Evolutionary conservation across 1,140 invertebrate species (phyloP).

Genomic region (Oryzaephilus surinamensis): DNA sequence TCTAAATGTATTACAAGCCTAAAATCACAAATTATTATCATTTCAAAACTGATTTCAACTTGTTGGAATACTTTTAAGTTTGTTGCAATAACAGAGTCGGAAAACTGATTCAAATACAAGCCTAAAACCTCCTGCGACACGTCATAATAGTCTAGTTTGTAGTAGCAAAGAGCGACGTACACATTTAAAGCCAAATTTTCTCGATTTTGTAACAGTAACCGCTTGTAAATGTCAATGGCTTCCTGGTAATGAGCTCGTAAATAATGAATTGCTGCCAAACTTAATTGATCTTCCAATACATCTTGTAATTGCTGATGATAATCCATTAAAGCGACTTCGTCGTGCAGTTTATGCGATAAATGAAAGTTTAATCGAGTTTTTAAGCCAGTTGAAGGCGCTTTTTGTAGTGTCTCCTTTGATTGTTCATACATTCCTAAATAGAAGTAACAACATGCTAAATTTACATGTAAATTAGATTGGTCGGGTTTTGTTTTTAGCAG

Average conservation of each 20-base stretch:
- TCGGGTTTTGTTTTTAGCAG: conserved; percentile 34
- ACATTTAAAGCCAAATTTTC: conserved; percentile 91
- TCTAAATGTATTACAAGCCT: conserved; percentile 42
- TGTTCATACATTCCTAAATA: conserved; percentile 68
- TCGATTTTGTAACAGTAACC: conserved; percentile 83
- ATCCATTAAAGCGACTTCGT: conserved; percentile 73
- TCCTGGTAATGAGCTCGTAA: conserved; percentile 93
- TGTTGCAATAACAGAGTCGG: conserved; percentile 88
- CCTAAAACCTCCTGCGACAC: conserved; percentile 90
- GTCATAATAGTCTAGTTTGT: conserved; percentile 90
- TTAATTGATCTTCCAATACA: conserved; percentile 88
- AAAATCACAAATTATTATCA: conserved; percentile 7
- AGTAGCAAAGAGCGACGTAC: conserved; percentile 95
- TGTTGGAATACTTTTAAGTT: conserved; percentile 86
- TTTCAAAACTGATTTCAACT: conserved; percentile 1
- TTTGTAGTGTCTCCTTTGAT: conserved; percentile 49
- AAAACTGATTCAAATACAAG: conserved; percentile 84
- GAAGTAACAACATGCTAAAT: conserved; percentile 91
- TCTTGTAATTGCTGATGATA: conserved; percentile 78
- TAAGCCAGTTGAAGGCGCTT: conserved; percentile 48
- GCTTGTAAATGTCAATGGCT: conserved; percentile 98
- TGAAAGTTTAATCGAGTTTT: conserved; percentile 85
- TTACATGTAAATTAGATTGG: conserved; percentile 51
- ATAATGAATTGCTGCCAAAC: conserved; percentile 93
- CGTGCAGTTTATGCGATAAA: conserved; percentile 82